Evolutionary conservation across 2,888 invertebrate genomes (phyloP).

Genomic region (Trachelus stipa): DNA sequence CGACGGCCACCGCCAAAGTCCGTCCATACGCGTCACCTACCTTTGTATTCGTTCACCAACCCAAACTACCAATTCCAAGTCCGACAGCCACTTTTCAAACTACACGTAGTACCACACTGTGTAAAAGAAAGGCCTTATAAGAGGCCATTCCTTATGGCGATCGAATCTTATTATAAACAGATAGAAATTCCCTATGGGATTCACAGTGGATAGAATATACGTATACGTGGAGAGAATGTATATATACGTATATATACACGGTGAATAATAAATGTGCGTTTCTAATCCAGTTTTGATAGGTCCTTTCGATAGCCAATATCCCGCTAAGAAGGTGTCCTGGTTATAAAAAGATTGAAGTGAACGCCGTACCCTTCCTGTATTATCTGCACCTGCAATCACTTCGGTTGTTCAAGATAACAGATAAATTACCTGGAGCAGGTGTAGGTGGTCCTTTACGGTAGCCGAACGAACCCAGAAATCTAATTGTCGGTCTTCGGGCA

Average conservation of each 20-base stretch:
- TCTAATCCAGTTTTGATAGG: background rate
- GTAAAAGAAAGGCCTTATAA: background rate
- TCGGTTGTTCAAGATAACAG: slow-evolving; percentile 41
- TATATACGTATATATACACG: background rate
- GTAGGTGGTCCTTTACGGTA: slow-evolving; percentile 63
- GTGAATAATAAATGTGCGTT: background rate
- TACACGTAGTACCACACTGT: background rate
- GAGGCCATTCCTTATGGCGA: background rate
- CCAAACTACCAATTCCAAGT: background rate
- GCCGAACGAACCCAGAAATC: slow-evolving; percentile 62
- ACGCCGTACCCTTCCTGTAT: slow-evolving; percentile 22
- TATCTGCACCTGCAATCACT: slow-evolving; percentile 51
- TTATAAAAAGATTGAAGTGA: background rate
- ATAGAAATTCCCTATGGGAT: background rate
- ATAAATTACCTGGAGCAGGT: slow-evolving; percentile 58
- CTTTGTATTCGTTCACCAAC: background rate
- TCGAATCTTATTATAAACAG: background rate
- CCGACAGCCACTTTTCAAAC: background rate
- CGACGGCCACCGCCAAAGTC: slow-evolving; percentile 14
- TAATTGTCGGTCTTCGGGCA: slow-evolving; percentile 61
- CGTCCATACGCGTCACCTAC: slow-evolving; percentile 1
- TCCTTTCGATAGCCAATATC: background rate
- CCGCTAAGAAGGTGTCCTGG: background rate
- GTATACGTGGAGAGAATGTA: too few species aligned
- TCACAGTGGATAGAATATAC: background rate